Evolutionary conservation across 2,888 invertebrate species (phyloP), one percentile per base, ranked within the genome.

Genomic region (Syrista parreyssii): DNA sequence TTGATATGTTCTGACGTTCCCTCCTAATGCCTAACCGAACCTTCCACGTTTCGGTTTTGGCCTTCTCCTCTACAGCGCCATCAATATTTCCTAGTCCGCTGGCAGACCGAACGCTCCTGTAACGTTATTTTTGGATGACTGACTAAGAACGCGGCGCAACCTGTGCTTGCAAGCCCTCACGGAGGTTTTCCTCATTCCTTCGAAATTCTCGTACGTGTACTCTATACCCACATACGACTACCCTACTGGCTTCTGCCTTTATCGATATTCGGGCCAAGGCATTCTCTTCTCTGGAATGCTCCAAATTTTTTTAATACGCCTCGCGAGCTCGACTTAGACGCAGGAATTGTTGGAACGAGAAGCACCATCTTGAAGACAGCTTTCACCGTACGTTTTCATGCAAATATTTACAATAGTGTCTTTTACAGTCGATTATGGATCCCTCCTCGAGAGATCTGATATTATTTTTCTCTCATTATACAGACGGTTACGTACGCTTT

Each of bases 61-160:
- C 23, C 15, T 55, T 55, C 40, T 40, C 15, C 31, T 15, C 71
- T 71, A 71, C 71, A 31, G 71, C 15, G 71, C 71, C 71, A 30
- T 71, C 78, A 75, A 73, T 34, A 6, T 33, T 73, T 73, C 74
- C 74, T 35, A 33, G 32, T 1, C 34, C 35, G 11, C 74, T 82
- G 80, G 80, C 82, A 78, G 81, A 77, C 84, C 84, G 84, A 82
- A 82, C 80, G 81, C 81, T 79, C 80, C 78, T 77, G 80, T 78
- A 73, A 68, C 36, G 82, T 84, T 87, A 87, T 86, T 85, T 86
- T 86, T 86, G 86, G 86, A 82, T 35, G 75, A 77, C 80, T 87
- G 87, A 85, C 85, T 86, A 86, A 87, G 78, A 77, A 74, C 74
- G 79, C 79, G 71, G 31, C 73, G 78, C 78, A 78, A 78, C 78